Evolutionary conservation across 1,140 invertebrate genomes (phyloP), one percentile per base, ranked within the genome.

Genomic region (Drosophila tsacasi): DNA sequence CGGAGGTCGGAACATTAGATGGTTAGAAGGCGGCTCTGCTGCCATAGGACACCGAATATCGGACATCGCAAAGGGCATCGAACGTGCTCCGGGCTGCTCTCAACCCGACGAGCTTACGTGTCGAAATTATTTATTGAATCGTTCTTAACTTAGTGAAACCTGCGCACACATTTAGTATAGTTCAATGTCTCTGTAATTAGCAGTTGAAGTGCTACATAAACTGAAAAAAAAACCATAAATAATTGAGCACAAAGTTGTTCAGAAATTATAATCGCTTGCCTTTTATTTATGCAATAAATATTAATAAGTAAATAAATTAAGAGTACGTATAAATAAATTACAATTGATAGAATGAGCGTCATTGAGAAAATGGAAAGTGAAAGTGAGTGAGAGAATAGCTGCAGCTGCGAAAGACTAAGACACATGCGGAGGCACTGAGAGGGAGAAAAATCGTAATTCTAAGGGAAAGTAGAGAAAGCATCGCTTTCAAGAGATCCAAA

Each of bases 191-290:
- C 46, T 79, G 74, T 81, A 90, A 81, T 66, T 90, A 90, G 85
- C 85, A 90, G 73, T 19, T 32, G 15, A 83, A 90, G 57, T 82
- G 85, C 85, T 90, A 90, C 85, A 90, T 90, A 90, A 90, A 90
- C 21, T 19, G 27, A 46, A 49, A 82, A 84, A 90, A 90, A 79
- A 55, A 23, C 19, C 69, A 49, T 79, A 75, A 74, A 68, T 47
- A 84, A 85, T 58, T 21, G 81, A 59, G 78, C 83, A 63, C 55
- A 78, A 89, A 25, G 63, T 72, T 72, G 77, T 82, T 77, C 73
- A 62, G 66, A 77, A 78, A 58, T 68, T 60, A 40, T 68, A 83
- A 40, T 65, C 40, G 27, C 74, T 76, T 47, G 55, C 37, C 37
- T 66, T 82, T 91, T 69, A 69, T 47, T 79, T 81, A 74, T 57